Conservation (phyloP, 1,140 invertebrate genomes). For the Macrosteles quadrilineatus region DNA sequence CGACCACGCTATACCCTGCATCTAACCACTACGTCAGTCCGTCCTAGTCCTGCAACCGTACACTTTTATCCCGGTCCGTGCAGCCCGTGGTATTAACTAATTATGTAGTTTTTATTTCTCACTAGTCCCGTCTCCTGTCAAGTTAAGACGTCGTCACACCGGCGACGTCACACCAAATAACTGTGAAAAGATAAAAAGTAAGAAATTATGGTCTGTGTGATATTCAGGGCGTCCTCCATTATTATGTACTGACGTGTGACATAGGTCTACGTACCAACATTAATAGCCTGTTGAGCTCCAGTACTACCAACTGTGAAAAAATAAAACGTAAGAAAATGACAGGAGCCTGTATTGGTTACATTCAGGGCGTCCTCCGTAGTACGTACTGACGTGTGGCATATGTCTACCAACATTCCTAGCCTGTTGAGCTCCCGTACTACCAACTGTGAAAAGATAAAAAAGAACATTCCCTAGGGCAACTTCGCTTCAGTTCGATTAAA, state of each 20-base stretch:
- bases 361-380: slow-evolving; percentile 77
- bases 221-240: slow-evolving; percentile 75
- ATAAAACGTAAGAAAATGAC: slow-evolving; percentile 91
- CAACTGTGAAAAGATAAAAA: slow-evolving; percentile 70
- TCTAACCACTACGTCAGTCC: too few relatives aligned
- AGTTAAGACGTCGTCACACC: too few relatives aligned
- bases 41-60: too few relatives aligned
- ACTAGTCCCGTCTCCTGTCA: too few relatives aligned
- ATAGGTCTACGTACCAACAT: slow-evolving; percentile 90
- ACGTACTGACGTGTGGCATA: slow-evolving; percentile 80
- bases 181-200: slow-evolving; percentile 53
- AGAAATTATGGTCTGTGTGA: slow-evolving; percentile 67
- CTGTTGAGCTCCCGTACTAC: slow-evolving; percentile 76
- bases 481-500: slow-evolving; percentile 62
- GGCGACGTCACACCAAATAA: too few relatives aligned
- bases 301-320: slow-evolving; percentile 31
- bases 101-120: too few relatives aligned
- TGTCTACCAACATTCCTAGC: slow-evolving; percentile 88
- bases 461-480: slow-evolving; percentile 88
- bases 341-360: slow-evolving; percentile 72
- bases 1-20: too few relatives aligned
- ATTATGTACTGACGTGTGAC: slow-evolving; percentile 79
- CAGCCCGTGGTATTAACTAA: too few relatives aligned
- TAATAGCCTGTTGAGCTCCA: slow-evolving; percentile 85
- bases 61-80: too few relatives aligned